A percentile compares a stretch with the other conserved stretches of the same genome.
Conservation (phyloP, 2,888 invertebrate genomes). For the Lithophane leautieri region DNA sequence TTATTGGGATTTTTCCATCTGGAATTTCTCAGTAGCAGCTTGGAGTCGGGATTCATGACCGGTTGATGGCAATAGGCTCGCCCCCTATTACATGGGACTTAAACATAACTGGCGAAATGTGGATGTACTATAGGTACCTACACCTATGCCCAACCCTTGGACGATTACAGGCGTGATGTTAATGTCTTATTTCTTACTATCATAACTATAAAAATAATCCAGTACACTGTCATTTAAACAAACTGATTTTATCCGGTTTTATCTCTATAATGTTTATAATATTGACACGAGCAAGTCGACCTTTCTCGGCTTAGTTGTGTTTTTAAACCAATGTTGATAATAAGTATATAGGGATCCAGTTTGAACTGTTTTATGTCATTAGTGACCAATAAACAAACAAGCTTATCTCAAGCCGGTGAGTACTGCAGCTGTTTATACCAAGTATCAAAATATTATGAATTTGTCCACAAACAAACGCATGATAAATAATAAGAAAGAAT, state of each 20-base stretch:
- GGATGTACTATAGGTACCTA: background rate
- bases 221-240: background rate
- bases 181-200: background rate
- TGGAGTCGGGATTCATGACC: rapidly evolving
- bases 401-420: slow-evolving; percentile 1
- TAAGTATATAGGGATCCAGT: slow-evolving; percentile 2
- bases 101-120: background rate
- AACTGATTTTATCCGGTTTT: slow-evolving; percentile 24
- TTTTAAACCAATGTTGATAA: slow-evolving; percentile 10
- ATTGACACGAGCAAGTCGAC: slow-evolving; percentile 6
- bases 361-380: slow-evolving; percentile 3
- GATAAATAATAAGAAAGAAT: too few species aligned
- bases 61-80: background rate
- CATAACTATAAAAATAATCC: background rate
- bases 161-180: background rate
- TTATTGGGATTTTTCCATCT: background rate
- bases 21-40: background rate
- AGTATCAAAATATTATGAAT: slow-evolving; percentile 5
- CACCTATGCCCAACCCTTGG: background rate
- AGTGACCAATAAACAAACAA: slow-evolving; percentile 1
- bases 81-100: background rate
- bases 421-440: slow-evolving; percentile 9
- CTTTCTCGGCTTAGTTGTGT: slow-evolving; percentile 5
- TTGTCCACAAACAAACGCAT: background rate
- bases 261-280: background rate